These are phyloP conservation scores for Sphaeramia orbicularis DNA, from an alignment of 2,797 vertebrate species.

Conservation along the genomic window DNA sequence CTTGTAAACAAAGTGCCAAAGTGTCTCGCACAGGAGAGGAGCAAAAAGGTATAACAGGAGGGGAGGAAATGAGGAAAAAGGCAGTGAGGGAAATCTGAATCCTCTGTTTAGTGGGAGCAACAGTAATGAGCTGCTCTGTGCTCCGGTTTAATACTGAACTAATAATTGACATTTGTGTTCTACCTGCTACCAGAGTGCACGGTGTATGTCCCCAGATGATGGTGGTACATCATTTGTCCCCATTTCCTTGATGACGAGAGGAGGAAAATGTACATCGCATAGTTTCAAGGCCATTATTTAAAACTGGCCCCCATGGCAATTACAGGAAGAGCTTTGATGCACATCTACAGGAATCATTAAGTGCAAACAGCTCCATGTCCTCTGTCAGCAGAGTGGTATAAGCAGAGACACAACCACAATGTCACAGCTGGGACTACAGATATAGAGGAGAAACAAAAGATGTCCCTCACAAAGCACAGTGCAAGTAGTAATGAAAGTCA, in stretches of 20 bases:
- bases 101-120: conserved; percentile 37
- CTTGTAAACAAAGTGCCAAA: conserved; percentile 74
- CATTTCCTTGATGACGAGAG: conserved; percentile 61
- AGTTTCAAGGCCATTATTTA: conserved; percentile 63
- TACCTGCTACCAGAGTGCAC: conserved; percentile 44
- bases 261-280: conserved; percentile 51
- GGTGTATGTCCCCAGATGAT: conserved; percentile 52
- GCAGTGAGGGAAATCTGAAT: conserved; percentile 27
- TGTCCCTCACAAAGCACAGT: too few species aligned
- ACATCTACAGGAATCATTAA: conserved; percentile 18
- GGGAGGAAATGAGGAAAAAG: conserved; percentile 20
- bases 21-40: conserved; percentile 47
- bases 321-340: conserved; percentile 54
- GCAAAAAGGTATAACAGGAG: conserved; percentile 40
- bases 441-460: neutral
- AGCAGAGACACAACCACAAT: conserved; percentile 1
- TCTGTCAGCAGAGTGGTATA: conserved; percentile 11
- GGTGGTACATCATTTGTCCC: conserved; percentile 46
- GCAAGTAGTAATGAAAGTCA: too few species aligned
- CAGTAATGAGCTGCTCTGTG: conserved; percentile 43
- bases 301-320: conserved; percentile 61
- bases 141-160: conserved; percentile 48
- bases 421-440: neutral
- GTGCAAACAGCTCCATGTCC: conserved; percentile 9
- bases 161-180: conserved; percentile 63